Base-by-base conservation (phyloP, 2,113 vertebrate species). In the Anguilla rostrata region DNA sequence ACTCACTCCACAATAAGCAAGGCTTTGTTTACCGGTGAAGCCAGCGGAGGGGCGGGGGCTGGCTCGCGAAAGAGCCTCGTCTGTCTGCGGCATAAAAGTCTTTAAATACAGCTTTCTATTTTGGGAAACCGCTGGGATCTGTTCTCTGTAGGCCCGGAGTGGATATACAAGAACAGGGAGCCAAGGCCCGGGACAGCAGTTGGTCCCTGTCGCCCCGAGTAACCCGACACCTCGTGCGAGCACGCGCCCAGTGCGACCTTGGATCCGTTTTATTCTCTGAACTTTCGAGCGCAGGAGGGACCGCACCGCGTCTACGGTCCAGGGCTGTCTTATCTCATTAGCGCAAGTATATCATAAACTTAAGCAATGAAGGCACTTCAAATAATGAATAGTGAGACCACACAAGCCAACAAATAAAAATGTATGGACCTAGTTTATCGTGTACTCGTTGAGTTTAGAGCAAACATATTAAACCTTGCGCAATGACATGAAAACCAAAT, bases 121-220 rank as follows among this genome's bases (percentile, higher is more conserved):
- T 89, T 88, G 49, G 57, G 89, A 7, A 34, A 53, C 60, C 26
- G 39, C 22, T 84, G 66, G 84, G 53, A 78, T 84, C 78, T 40
- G 81, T 75, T 14, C 39, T 75, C 53, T 84, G 60, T 86, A 88
- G 60, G 85, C 22, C 22, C 86, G 57, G 34, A 78, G 86, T 39
- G 11, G 87, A 83, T 60, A 56, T 94, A 94, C 92, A 92, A 34
- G 91, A 89, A 86, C 87, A 94, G 22, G 86, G 83, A 90, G 94
- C 94, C 94, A 94, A 92, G 91, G 43, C 92, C 90, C 83, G 91
- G 87, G 89, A 89, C 86, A 90, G 91, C 92, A 88, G 92, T 91
- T 90, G 91, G 93, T 94, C 93, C 49, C 91, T 89, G 83, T 66
- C 1, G 87, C 91, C 87, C 87, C 90, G 84, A 90, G 89, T 88